These are phyloP conservation scores for Dromius quadrimaculatus DNA, from an alignment of 2,888 invertebrate genomes.

Conservation along the genomic window DNA sequence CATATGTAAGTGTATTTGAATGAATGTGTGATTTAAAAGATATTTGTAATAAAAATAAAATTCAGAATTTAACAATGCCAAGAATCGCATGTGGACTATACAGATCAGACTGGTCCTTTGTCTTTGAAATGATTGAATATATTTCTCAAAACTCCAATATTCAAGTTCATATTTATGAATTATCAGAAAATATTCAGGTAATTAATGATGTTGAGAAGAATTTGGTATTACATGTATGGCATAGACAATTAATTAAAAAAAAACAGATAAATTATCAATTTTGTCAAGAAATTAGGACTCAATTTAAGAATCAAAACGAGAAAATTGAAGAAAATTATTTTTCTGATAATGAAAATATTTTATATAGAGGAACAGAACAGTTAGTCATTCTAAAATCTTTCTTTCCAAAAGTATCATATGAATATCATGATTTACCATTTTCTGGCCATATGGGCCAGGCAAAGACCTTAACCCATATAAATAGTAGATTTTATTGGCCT, in stretches of 20 bases:
- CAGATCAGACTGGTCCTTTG: too few relatives aligned
- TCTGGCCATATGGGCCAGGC: constrained; percentile 2
- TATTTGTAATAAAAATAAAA: too few relatives aligned
- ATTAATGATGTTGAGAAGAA: constrained; percentile 41
- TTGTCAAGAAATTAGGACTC: not conserved
- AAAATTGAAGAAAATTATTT: not conserved
- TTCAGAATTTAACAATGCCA: too few relatives aligned
- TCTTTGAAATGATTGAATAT: too few relatives aligned
- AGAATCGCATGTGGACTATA: too few relatives aligned
- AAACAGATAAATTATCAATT: not conserved
- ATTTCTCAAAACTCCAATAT: too few relatives aligned
- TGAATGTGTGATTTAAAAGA: too few relatives aligned
- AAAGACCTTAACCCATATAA: not conserved
- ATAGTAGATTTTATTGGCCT: constrained; percentile 2
- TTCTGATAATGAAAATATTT: not conserved
- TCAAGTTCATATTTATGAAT: too few relatives aligned
- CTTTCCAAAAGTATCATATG: not conserved
- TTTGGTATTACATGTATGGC: constrained; percentile 12
- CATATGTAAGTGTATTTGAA: too few relatives aligned
- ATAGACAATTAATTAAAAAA: not conserved
- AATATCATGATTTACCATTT: constrained; percentile 18
- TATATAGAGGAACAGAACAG: constrained; percentile 1
- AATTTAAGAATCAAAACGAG: not conserved
- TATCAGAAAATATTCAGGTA: too few relatives aligned
- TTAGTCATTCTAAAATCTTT: constrained; percentile 3